Percentiles rank a stretch among this genome's conserved stretches.
Conservation (phyloP, 2,888 invertebrate species). For the Hemistola chrysoprasaria region DNA sequence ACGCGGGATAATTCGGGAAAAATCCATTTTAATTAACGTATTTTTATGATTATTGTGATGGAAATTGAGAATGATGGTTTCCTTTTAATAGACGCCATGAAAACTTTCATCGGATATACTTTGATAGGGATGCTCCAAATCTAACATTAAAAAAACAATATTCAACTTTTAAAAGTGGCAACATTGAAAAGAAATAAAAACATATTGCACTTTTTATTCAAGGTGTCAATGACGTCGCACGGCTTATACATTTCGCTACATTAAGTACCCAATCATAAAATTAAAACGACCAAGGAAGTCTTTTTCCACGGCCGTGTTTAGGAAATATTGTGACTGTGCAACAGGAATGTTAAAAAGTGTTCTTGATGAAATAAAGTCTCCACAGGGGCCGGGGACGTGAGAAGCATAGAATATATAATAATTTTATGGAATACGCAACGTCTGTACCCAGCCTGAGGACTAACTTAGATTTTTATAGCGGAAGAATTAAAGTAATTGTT, state of each 20-base stretch:
- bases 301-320: slow-evolving; percentile 34
- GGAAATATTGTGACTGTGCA: slow-evolving; percentile 62
- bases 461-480: slow-evolving; percentile 31
- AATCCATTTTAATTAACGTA: slow-evolving; percentile 68
- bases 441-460: slow-evolving; percentile 15
- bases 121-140: slow-evolving; percentile 8
- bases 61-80: slow-evolving; percentile 46
- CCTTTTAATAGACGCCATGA: slow-evolving; percentile 30
- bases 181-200: too few relatives aligned
- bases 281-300: slow-evolving; percentile 44
- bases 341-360: slow-evolving; percentile 74
- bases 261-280: slow-evolving; percentile 8
- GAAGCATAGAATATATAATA: slow-evolving; percentile 47
- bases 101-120: slow-evolving; percentile 20
- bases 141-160: not conserved
- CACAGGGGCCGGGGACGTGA: slow-evolving; percentile 58
- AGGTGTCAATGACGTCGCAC: too few relatives aligned
- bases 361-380: slow-evolving; percentile 79
- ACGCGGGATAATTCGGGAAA: slow-evolving; percentile 58
- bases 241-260: too few relatives aligned
- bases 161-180: too few relatives aligned
- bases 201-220: too few relatives aligned
- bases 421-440: slow-evolving; percentile 3
- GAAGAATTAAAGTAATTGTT: slow-evolving; percentile 31
- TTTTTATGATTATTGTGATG: slow-evolving; percentile 46